Evolutionary conservation across 2,888 invertebrate genomes (phyloP), one percentile per base, ranked within the genome.

Genomic region (Ethmia dodecea): DNA sequence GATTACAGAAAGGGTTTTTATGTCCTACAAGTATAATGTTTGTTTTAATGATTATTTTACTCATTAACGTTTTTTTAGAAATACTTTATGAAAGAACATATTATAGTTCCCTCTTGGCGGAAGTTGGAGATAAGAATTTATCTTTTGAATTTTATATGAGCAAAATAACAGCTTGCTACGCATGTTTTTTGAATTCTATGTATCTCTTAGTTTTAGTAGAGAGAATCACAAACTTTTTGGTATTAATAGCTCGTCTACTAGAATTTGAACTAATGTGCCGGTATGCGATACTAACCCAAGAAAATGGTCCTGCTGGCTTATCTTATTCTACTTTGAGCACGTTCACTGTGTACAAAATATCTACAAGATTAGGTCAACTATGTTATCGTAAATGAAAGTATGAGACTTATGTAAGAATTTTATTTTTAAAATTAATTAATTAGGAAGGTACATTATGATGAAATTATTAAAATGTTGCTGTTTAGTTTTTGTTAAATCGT

Each of bases 191-290:
- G 6, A 47, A 68, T 25, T 46, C 61, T 2, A 3, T 71, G 0
- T 78, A 60, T 35, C 45, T 74, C 2, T 43, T 73, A 5, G 37
- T 70, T 22, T 29, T 74, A 4, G 69, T 78, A 31, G 70, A 70
- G 35, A 68, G 71, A 38, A 40, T 77, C 2, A 39, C 53, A 12
- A 50, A 64, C 10, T 63, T 60, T 27, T 35, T 64, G 1, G 53
- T 65, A 4, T 50, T 45, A 1, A 51, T 78, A 2, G 75, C 78
- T 15, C 52, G 69, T 4, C 42, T 78, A 22, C 37, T 81, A 1
- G 81, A 81, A 35, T 80, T 70, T 42, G 79, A 81, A 40, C 28
- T 76, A 0, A 78, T 76, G 79, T 80, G 78, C 37, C 50, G 78
- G 39, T 52, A 76, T 47, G 63, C 77, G 0, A 63, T 80, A 41